Conservation (phyloP, 2,888 invertebrate genomes). For the Drosophila leonis region DNA sequence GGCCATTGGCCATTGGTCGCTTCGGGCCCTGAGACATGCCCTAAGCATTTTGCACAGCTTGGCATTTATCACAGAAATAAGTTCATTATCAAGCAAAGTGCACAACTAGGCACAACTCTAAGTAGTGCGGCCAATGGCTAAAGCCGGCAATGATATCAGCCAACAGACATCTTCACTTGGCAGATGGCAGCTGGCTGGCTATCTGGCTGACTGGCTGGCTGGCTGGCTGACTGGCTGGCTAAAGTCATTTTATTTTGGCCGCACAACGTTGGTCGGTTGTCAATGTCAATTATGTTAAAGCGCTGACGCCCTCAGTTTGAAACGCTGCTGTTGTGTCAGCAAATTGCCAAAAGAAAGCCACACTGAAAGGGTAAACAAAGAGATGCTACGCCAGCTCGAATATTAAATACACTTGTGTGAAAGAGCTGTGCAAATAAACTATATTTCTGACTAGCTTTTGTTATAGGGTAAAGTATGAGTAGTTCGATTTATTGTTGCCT, state of each 20-base stretch:
- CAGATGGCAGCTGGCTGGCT: slow-evolving; percentile 6
- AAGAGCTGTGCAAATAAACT: not conserved
- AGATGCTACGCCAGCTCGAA: not conserved
- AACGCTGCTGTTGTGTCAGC: slow-evolving; percentile 63
- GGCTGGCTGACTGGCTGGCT: not conserved
- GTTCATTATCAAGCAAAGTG: slow-evolving; percentile 72
- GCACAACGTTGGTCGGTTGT: slow-evolving; percentile 52
- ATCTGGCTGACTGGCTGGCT: not conserved
- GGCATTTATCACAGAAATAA: slow-evolving; percentile 59
- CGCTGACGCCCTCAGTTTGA: slow-evolving; percentile 67
- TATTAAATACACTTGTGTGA: not conserved
- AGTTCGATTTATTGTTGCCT: too few relatives aligned
- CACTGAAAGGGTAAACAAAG: slow-evolving; percentile 10
- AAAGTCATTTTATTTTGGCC: not conserved
- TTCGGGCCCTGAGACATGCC: slow-evolving; percentile 25
- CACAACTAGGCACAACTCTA: slow-evolving; percentile 43
- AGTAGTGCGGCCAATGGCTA: slow-evolving; percentile 28
- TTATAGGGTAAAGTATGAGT: not conserved
- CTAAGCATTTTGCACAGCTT: slow-evolving; percentile 38
- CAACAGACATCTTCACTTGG: slow-evolving; percentile 27
- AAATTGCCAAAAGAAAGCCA: slow-evolving; percentile 68
- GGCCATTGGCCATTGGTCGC: slow-evolving; percentile 15
- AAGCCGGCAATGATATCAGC: slow-evolving; percentile 50
- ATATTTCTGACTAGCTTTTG: not conserved
- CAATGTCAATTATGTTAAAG: slow-evolving; percentile 74